Evolutionary conservation across 2,797 vertebrate species (phyloP).

Genomic region (Rhinella marina): DNA sequence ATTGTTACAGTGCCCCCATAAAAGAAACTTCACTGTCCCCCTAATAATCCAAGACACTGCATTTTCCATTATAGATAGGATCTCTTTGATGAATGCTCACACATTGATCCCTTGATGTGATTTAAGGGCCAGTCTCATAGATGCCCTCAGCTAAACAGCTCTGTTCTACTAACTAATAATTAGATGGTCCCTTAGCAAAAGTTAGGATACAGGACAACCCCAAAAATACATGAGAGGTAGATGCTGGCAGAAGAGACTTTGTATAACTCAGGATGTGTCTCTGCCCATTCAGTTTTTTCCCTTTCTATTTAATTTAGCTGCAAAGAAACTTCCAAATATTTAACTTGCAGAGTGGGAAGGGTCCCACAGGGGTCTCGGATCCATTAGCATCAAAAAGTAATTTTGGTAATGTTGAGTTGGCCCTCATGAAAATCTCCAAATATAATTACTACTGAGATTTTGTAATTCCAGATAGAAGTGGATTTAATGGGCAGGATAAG

Average conservation of each 20-base stretch:
- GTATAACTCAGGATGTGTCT: background rate
- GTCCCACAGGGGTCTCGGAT: background rate
- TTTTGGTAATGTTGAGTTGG: background rate
- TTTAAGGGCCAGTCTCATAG: too few species aligned
- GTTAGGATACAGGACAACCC: background rate
- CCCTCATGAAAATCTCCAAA: background rate
- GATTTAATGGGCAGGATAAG: background rate
- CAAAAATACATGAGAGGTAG: background rate
- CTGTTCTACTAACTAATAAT: too few species aligned
- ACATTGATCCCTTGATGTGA: too few species aligned
- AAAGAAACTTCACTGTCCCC: too few species aligned
- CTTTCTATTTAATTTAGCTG: background rate
- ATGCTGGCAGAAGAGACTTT: background rate
- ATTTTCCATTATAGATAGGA: too few species aligned
- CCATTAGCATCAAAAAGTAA: constrained; percentile 4
- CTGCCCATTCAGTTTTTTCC: background rate
- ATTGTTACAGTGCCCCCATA: too few species aligned
- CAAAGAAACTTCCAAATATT: background rate
- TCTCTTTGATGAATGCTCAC: too few species aligned
- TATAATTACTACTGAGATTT: background rate
- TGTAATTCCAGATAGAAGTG: background rate
- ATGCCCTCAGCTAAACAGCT: too few species aligned
- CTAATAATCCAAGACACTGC: too few species aligned
- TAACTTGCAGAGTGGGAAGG: background rate
- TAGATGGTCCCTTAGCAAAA: background rate